These are phyloP conservation scores for Morpho achilles DNA, from an alignment of 2,888 invertebrate genomes.

Conservation along the genomic window DNA sequence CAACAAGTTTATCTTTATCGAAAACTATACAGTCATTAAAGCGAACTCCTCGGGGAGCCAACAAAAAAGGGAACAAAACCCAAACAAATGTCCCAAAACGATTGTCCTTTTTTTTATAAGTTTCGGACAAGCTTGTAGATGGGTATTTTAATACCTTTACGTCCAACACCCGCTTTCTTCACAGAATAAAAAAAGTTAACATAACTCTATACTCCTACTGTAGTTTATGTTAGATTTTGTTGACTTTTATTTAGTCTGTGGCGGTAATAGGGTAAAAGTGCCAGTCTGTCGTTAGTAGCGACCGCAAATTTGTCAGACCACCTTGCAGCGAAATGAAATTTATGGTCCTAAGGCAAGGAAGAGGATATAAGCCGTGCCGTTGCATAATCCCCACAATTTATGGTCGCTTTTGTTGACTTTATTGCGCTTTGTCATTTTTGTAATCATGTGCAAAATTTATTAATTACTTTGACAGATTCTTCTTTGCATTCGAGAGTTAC, in stretches of 20 bases:
- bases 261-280: slow-evolving; percentile 33
- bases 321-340: slow-evolving; percentile 75
- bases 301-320: slow-evolving; percentile 79
- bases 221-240: slow-evolving; percentile 3
- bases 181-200: slow-evolving; percentile 34
- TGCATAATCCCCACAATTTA: slow-evolving; percentile 76
- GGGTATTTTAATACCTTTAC: slow-evolving; percentile 27
- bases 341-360: slow-evolving; percentile 70
- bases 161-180: slow-evolving; percentile 15
- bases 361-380: slow-evolving; percentile 69
- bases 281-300: slow-evolving; percentile 39
- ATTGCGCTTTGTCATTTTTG: slow-evolving; percentile 57
- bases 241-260: slow-evolving; percentile 27
- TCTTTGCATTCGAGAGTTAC: too few relatives aligned
- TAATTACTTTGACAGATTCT: slow-evolving; percentile 17
- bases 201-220: slow-evolving; percentile 16
- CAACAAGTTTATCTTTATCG: slow-evolving; percentile 46
- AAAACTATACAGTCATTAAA: slow-evolving; percentile 57
- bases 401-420: slow-evolving; percentile 62
- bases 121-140: slow-evolving; percentile 30
- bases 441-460: slow-evolving; percentile 41
- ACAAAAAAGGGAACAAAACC: slow-evolving; percentile 37
- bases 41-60: slow-evolving; percentile 36
- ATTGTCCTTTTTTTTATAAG: slow-evolving; percentile 39
- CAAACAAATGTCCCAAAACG: slow-evolving; percentile 38